Evolutionary conservation across 2,113 vertebrate genomes (phyloP), one percentile per base, ranked within the genome.

Genomic region (Cottus gobio): DNA sequence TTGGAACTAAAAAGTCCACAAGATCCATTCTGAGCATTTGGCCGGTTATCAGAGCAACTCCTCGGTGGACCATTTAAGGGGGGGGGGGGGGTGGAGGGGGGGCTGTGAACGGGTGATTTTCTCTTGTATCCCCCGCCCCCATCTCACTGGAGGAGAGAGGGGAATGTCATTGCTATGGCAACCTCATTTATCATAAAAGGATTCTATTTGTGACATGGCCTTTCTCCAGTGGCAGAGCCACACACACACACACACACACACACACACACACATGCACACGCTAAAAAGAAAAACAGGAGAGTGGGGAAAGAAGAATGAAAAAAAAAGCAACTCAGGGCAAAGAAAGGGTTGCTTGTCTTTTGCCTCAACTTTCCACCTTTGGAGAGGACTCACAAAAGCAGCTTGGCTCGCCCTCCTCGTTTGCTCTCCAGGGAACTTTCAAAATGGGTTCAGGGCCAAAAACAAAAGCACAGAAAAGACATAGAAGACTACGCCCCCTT

Each of bases 181-280:
- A 95, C 95, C 93, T 93, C 89, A 92, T 92, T 89, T 92, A 90
- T 56, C 94, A 95, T 95, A 93, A 94, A 95, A 95, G 95, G 91
- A 94, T 92, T 95, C 80, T 86, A 79, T 87, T 82, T 90, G 91
- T 85, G 90, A 93, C 79, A 92, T 78, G 72, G 92, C 84, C 80
- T 90, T 83, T 80, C 80, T 91, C 71, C 85, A 93, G 91, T 93
- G 81, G 87, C 82, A 86, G 80, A 90, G 82, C 75, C 83, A 87
- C 85, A 79, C 44, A 77, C 79, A 88, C 90, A 85, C 83, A 61
- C 68, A 62, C 71, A 79, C 56, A 72, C 84, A 73, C 58, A 65
- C 39, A 65, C 52, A 91, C 87, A 79, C 78, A 63, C 61, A 26
- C 22, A 39, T 20, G 7, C 20, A n/a, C 63, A 24, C 34, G 16